Percentiles rank a stretch among this genome's conserved stretches.
Conservation (phyloP, 2,113 vertebrate species). For the Mesitornis unicolor region DNA sequence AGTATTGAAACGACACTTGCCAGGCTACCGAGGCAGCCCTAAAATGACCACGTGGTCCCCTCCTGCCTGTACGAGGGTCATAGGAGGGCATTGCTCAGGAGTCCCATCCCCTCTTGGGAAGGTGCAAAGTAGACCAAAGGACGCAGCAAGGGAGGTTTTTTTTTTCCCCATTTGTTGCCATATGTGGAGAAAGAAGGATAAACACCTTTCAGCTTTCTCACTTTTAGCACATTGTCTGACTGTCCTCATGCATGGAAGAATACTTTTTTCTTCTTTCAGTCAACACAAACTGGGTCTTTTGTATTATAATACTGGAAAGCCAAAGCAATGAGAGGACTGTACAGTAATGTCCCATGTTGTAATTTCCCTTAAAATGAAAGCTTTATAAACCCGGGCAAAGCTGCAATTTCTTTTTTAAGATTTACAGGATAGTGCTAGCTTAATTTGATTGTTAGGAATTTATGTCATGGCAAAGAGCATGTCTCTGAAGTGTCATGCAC, state of each 20-base stretch:
- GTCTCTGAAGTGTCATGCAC: background rate
- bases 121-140: background rate
- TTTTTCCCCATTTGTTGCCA: background rate
- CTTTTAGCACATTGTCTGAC: background rate
- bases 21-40: background rate
- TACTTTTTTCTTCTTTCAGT: background rate
- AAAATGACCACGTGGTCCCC: background rate
- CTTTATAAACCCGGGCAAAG: background rate
- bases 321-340: background rate
- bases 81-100: background rate
- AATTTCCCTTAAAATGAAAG: background rate
- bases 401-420: background rate
- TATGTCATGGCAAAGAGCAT: background rate
- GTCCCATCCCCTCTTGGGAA: background rate
- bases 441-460: background rate
- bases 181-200: background rate
- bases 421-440: background rate
- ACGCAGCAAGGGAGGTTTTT: background rate
- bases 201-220: background rate
- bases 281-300: background rate
- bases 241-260: background rate
- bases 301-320: background rate
- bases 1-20: accelerated
- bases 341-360: background rate
- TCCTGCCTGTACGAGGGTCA: accelerated